Evolutionary conservation across 2,113 vertebrate genomes (phyloP), one percentile per base, ranked within the genome.

Genomic region (Mustela nigripes): DNA sequence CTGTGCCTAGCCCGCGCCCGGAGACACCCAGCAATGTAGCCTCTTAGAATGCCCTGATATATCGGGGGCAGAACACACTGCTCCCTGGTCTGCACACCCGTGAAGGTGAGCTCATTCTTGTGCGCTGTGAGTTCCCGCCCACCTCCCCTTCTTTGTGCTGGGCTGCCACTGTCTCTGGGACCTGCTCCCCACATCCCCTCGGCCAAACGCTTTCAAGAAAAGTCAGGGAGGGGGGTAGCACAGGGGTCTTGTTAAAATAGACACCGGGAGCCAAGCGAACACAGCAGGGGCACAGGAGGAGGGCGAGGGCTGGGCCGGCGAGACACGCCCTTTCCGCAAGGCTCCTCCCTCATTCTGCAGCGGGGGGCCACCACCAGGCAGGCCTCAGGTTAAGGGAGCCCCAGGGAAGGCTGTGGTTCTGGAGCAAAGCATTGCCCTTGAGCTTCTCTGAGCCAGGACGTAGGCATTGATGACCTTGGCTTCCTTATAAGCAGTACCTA

Each of bases 1-100:
- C 96, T 92, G 97, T 50, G 33, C 56, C 82, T 45, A 96, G 90
- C 97, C 91, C 78, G 79, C 90, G 95, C 98, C 97, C 86, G 4
- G 71, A 80, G 82, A 2, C 15, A 39, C 96, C 97, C 96, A 86
- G 97, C 97, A 96, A 95, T 73, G 71, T 91, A 71, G 3, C 7
- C 73, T 88, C 79, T 96, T 89, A 95, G 12, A 80, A 73, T 42
- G 11, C 56, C 69, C 22, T 22, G 26, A 60, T 6, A 56, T 76
- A 56, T 76, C 22, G 3, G 42, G 67, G 45, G 16, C 8, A 71
- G 31, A 56, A 16, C 42, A 11, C 58, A 8, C 15, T 42, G n/a
- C 19, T 16, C n/a, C 14, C 28, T 63, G 19, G 6, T 36, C 0
- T 3, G 18, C 0, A 0, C 1, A 18, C 33, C 48, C 19, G 56